Evolutionary conservation across 2,113 vertebrate species (phyloP), one percentile per base, ranked within the genome.

Genomic region (Raja brachyura): DNA sequence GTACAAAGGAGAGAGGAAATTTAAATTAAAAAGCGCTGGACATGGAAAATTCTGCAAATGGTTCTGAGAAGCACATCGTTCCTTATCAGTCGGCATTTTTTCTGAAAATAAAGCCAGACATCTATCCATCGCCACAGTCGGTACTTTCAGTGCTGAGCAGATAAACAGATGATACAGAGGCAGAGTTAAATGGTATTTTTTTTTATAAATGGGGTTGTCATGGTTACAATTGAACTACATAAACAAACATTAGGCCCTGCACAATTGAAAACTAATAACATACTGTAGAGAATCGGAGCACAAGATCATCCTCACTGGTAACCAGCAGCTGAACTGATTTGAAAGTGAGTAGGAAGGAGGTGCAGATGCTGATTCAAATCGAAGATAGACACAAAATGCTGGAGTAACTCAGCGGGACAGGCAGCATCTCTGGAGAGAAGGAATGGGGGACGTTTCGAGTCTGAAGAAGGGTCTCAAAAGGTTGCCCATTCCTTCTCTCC

Each of bases 191-290:
- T 73, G 11, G 28, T 73, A 54, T 70, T 70, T 61, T 70, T 70
- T 74, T 74, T 73, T 20, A 92, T 74, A 74, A 92, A 92, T 28
- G 90, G 66, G 70, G 88, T 92, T 92, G 66, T 92, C 90, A 92
- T 92, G 90, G 90, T 92, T 73, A 92, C 68, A 73, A 68, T 54
- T 73, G 20, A 73, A 73, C 66, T 54, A 92, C 68, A 73, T 73
- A 70, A 92, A 92, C 70, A 68, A 73, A 54, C 68, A 92, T 92
- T 70, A 92, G 70, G 39, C 66, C 31, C 70, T 74, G 68, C 70
- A 68, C 31, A 92, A 73, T 74, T 92, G 90, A 66, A 92, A 54
- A 54, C 83, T 88, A 88, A 88, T 88, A 88, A 88, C 83, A 88
- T 66, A 63, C 70, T 28, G 90, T 73, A 92, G 33, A 73, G 73